These are phyloP conservation scores for Sycobia sp. DNA, from an alignment of 1,140 invertebrate species.

Conservation along the genomic window DNA sequence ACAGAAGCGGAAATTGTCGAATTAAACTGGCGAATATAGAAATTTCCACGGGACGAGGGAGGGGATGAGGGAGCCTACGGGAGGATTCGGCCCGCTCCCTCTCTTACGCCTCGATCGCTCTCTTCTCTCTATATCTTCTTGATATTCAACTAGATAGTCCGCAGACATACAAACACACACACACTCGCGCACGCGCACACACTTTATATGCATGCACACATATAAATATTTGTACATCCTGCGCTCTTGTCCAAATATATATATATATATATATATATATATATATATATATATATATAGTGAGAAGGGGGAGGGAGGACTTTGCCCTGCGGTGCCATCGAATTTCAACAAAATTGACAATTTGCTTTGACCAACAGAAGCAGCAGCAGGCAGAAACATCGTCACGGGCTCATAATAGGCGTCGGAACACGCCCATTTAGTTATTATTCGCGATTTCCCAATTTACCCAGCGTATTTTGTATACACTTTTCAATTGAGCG, in stretches of 20 bases:
- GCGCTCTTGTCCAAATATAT: background rate
- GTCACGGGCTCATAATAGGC: too few species aligned
- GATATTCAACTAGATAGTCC: too few species aligned
- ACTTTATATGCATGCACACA: background rate
- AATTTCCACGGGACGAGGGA: slow-evolving; percentile 10
- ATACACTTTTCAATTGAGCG: too few species aligned
- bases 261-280: background rate
- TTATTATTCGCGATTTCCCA: slow-evolving; percentile 10
- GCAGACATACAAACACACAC: too few species aligned
- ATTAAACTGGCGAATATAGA: slow-evolving; percentile 39
- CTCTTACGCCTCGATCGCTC: too few species aligned
- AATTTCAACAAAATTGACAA: slow-evolving; percentile 32
- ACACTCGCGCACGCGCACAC: too few species aligned
- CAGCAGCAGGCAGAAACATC: background rate
- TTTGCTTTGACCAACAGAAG: slow-evolving; percentile 15
- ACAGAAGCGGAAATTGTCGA: slow-evolving; percentile 29
- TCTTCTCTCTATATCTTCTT: too few species aligned
- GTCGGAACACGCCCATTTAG: background rate
- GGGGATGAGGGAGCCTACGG: too few species aligned
- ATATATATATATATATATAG: background rate
- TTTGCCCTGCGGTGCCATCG: slow-evolving; percentile 7
- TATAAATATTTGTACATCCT: background rate
- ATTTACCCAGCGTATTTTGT: too few species aligned
- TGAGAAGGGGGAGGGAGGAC: background rate
- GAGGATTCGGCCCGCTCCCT: too few species aligned